phyloP scores from a whole-genome alignment of 2,113 vertebrate genomes.

The Anseranas semipalmata region DNA sequence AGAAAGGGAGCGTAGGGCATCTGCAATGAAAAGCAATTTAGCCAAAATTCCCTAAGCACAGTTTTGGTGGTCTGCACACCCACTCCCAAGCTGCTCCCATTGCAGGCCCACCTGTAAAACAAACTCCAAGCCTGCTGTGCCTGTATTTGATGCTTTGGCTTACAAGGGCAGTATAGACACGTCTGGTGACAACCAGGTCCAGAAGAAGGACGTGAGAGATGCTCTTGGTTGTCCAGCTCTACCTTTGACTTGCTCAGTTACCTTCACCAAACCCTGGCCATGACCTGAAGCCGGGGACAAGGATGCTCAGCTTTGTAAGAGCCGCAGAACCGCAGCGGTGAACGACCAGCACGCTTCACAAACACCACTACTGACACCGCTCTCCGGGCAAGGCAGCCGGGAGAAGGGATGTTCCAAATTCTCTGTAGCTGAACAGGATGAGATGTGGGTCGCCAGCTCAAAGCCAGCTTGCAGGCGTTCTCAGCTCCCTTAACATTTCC shows the following conservation, averaged over 20 bases:
- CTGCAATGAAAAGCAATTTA: background rate
- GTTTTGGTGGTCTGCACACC: background rate
- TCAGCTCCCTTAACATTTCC: background rate
- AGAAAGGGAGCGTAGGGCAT: background rate
- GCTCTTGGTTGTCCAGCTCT: background rate
- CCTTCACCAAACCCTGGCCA: background rate
- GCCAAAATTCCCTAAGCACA: background rate
- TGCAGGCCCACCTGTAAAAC: background rate
- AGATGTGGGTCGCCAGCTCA: background rate
- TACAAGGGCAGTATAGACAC: background rate
- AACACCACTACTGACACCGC: background rate
- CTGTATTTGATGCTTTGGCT: background rate
- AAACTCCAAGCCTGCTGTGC: background rate
- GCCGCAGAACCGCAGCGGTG: background rate
- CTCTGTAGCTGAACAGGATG: background rate
- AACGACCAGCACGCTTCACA: no score
- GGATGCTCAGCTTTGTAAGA: rapidly evolving
- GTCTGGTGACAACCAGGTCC: background rate
- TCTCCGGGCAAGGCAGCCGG: background rate
- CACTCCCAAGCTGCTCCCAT: background rate
- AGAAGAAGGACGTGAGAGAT: background rate
- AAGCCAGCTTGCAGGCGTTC: background rate
- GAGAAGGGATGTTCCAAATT: background rate
- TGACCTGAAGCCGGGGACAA: background rate
- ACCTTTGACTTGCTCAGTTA: background rate